These are phyloP conservation scores for Pseudomugil gertrudae DNA, from an alignment of 2,797 vertebrate genomes.

Conservation along the genomic window DNA sequence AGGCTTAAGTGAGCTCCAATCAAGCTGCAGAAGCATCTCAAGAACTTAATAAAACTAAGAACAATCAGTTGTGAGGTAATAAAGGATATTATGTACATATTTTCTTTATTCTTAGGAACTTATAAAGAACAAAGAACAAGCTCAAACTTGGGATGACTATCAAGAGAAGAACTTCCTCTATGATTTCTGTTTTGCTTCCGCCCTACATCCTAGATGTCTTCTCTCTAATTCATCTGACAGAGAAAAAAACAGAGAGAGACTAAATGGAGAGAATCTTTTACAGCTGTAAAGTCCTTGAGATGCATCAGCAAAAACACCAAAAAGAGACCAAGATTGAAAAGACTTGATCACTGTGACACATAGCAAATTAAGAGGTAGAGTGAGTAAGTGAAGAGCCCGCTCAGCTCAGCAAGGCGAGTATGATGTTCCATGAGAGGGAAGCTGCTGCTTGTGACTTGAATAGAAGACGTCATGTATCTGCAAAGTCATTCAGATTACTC, in stretches of 20 bases:
- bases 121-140: not conserved
- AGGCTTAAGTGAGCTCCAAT: not conserved
- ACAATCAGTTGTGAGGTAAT: too few relatives aligned
- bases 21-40: not conserved
- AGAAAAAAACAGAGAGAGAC: too few relatives aligned
- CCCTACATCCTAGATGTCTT: not conserved
- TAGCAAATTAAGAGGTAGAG: slow-evolving; percentile 18
- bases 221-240: too few relatives aligned
- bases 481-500: slow-evolving; percentile 8
- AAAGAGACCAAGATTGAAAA: slow-evolving; percentile 24
- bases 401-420: slow-evolving; percentile 4
- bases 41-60: not conserved
- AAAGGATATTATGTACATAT: too few relatives aligned
- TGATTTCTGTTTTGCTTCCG: not conserved
- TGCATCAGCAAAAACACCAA: slow-evolving; percentile 36
- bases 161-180: not conserved
- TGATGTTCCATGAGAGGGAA: slow-evolving; percentile 1
- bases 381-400: slow-evolving; percentile 1
- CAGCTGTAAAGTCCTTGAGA: slow-evolving; percentile 24
- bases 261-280: not conserved
- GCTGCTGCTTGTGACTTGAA: slow-evolving; percentile 3
- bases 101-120: too few relatives aligned
- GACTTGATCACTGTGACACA: slow-evolving; percentile 6
- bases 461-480: slow-evolving; percentile 7
- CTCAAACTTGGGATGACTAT: not conserved